Percentiles rank a stretch among this genome's conserved stretches.
Evolutionary conservation across 2,888 invertebrate species (phyloP).

Genomic region (Eristalis arbustorum): DNA sequence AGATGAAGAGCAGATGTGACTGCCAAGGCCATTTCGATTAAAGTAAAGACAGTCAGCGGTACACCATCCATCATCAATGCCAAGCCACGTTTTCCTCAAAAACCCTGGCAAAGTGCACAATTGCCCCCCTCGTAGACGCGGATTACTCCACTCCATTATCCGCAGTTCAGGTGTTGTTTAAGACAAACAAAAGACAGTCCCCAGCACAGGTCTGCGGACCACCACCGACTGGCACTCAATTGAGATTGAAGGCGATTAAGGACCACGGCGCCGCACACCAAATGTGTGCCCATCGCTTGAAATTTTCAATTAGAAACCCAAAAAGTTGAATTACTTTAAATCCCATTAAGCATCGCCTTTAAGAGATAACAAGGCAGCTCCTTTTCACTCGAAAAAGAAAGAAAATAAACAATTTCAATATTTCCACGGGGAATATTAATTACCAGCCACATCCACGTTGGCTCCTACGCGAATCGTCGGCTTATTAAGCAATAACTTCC

Average conservation of each 20-base stretch:
- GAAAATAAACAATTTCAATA: background rate
- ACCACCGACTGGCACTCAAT: background rate
- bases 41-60: background rate
- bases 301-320: background rate
- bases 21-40: background rate
- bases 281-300: background rate
- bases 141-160: background rate
- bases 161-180: background rate
- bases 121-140: background rate
- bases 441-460: background rate
- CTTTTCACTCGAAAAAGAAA: background rate
- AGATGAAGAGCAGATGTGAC: background rate
- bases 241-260: background rate
- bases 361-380: background rate
- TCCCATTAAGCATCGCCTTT: background rate
- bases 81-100: background rate
- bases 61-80: background rate
- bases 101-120: background rate
- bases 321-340: background rate
- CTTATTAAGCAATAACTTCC: conserved; percentile 38
- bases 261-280: background rate
- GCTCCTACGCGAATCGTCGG: conserved; percentile 15
- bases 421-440: conserved; percentile 1
- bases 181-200: background rate
- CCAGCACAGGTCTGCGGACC: background rate